Evolutionary conservation across 2,113 vertebrate species (phyloP), one percentile per base, ranked within the genome.

Genomic region (Barnardius zonarius): DNA sequence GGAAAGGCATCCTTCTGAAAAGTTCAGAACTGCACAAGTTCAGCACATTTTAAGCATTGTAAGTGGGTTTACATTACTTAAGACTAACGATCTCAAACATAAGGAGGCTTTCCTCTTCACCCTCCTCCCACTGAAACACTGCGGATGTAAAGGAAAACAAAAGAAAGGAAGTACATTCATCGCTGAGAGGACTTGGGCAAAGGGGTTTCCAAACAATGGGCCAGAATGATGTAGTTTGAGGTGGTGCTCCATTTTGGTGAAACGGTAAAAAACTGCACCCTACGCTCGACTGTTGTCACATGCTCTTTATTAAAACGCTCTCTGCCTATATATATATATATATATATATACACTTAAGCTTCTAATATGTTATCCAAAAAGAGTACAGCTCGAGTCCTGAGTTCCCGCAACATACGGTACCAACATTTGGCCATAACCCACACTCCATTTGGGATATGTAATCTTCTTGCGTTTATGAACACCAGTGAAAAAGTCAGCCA

Each of bases 111-210:
- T 86, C 92, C 94, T 89, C 67, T 73, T 74, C 46, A 28, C 68
- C 43, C 79, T 69, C 78, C 96, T 96, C 86, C 94, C 92, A 92
- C 23, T 90, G 95, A 96, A 98, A 97, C 92, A 95, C 27, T 97
- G 97, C 78, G 90, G 96, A 97, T 96, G 93, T 86, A 75, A 96
- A 69, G 86, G 92, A 97, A 97, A 97, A 98, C 98, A 98, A 97
- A 98, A 97, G 93, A 96, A 95, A 98, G 98, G 98, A 98, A 98
- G 92, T 90, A 86, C 95, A 97, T 94, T 96, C 96, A 97, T 80
- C 24, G 91, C 92, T 31, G 76, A 72, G 66, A 79, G 61, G 88
- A 98, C 96, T 97, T 55, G 68, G 96, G 97, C 93, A 72, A 85
- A 91, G 89, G 54, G 77, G 55, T 94, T 94, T 95, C 84, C 86